A percentile compares a stretch with the other conserved stretches of the same genome.
Evolutionary conservation across 2,113 vertebrate species (phyloP).

Genomic region (Pituophis catenifer): DNA sequence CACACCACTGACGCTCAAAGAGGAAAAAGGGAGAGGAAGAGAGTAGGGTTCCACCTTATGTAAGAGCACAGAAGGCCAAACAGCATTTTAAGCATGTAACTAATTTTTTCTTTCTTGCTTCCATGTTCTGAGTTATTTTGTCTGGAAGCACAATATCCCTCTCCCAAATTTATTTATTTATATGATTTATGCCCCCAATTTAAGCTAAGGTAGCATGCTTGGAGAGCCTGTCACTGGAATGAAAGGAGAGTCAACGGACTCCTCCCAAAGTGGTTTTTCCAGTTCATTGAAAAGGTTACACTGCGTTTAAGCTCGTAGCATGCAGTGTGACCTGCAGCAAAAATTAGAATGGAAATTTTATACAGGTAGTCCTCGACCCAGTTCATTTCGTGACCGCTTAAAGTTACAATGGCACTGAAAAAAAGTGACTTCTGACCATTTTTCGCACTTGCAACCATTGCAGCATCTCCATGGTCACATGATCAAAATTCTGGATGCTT

Average conservation of each 20-base stretch:
- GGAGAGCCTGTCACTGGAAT: neutral
- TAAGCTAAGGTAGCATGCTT: neutral
- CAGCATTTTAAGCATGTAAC: neutral
- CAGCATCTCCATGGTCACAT: rapidly evolving
- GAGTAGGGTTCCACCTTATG: neutral
- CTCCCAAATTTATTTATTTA: neutral
- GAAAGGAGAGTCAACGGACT: neutral
- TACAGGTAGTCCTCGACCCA: neutral
- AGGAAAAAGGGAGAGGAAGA: neutral
- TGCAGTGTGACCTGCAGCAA: neutral
- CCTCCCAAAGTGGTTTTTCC: neutral
- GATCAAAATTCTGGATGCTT: neutral
- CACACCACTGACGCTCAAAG: neutral
- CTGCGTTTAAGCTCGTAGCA: neutral
- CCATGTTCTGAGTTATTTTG: neutral
- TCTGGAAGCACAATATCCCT: no score
- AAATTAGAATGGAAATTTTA: neutral
- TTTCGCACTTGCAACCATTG: neutral
- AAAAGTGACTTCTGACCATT: neutral
- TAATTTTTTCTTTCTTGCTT: neutral
- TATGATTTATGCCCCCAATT: neutral
- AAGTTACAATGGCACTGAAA: neutral
- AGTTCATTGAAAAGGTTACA: neutral
- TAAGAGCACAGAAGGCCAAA: neutral
- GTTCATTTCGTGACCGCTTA: neutral